Evolutionary conservation across 1,140 invertebrate genomes (phyloP), one percentile per base, ranked within the genome.

Genomic region (Apis cerana): DNA sequence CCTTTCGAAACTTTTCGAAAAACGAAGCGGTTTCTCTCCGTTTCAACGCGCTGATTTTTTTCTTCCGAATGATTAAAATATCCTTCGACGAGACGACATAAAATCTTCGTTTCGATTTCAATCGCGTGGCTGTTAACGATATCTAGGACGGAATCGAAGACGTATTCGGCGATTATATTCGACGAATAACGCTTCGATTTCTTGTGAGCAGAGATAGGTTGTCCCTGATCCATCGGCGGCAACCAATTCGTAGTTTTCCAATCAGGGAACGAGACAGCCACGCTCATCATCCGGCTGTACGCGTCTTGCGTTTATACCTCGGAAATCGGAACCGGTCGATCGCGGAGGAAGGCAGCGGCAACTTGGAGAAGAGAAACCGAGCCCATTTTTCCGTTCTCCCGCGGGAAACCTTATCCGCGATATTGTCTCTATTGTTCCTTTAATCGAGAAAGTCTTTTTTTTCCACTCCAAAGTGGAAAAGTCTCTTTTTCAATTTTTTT

Each of bases 191-290:
- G 43, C 21, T 43, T 61, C 77, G 75, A 78, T 84, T 78, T 83
- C 33, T 81, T 78, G n/a, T 48, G 56, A 59, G 33, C 56, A 33
- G 43, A 27, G 23, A 50, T 19, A n/a, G 33, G 17, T 82, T 74
- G 87, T 87, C 67, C 21, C 52, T 2, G 33, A 88, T 88, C 77
- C 64, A 85, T 88, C 85, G 85, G 83, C 69, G 71, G 76, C 72
- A 79, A 77, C 88, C 88, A 87, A 89, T 89, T 85, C 85, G 87
- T 89, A 88, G 88, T 88, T 88, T 89, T 89, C 88, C 87, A 89
- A 88, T 89, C 88, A 86, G 85, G 71, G 71, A 67, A 87, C 70
- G 82, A 83, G 64, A 81, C 79, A 84, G 75, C 64, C 88, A 79
- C 78, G 76, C 80, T 85, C 86, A 89, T 89, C 84, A 83, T 82